Evolutionary conservation across 2,797 vertebrate genomes (phyloP).

Genomic region (Limnodromus scolopaceus): DNA sequence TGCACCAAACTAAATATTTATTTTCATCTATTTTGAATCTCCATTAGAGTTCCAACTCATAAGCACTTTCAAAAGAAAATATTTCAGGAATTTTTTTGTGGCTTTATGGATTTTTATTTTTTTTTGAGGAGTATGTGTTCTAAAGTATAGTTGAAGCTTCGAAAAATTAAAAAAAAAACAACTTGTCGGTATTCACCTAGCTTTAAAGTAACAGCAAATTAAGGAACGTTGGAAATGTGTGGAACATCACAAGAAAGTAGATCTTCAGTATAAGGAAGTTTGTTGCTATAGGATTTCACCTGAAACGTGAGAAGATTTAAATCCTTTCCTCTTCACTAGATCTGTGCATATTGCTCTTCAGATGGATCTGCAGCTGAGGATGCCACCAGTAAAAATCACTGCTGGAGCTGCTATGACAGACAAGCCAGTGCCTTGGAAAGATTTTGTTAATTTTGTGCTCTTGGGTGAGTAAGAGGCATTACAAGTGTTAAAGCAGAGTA

Average conservation of each 20-base stretch:
- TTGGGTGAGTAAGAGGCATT: not conserved
- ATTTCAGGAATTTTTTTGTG: not conserved
- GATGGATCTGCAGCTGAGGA: not conserved
- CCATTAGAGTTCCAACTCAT: not conserved
- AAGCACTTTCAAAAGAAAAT: not conserved
- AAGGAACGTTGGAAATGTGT: not conserved
- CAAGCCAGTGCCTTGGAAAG: not conserved
- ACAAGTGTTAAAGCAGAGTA: not conserved
- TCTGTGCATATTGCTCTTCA: not conserved
- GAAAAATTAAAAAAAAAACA: not conserved
- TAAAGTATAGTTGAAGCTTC: not conserved
- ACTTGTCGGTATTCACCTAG: not conserved
- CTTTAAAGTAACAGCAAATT: not conserved
- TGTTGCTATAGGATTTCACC: not conserved
- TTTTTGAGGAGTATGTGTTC: not conserved
- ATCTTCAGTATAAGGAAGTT: not conserved
- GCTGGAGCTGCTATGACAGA: not conserved
- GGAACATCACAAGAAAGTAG: not conserved
- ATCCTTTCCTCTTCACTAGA: not conserved
- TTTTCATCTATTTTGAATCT: not conserved
- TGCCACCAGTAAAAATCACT: not conserved
- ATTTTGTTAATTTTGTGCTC: conserved; percentile 5
- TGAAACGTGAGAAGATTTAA: not conserved
- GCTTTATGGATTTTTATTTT: not conserved
- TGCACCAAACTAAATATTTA: not conserved